Conservation (phyloP, 1,140 invertebrate genomes). For the Pseudachorutes palmiensis region DNA sequence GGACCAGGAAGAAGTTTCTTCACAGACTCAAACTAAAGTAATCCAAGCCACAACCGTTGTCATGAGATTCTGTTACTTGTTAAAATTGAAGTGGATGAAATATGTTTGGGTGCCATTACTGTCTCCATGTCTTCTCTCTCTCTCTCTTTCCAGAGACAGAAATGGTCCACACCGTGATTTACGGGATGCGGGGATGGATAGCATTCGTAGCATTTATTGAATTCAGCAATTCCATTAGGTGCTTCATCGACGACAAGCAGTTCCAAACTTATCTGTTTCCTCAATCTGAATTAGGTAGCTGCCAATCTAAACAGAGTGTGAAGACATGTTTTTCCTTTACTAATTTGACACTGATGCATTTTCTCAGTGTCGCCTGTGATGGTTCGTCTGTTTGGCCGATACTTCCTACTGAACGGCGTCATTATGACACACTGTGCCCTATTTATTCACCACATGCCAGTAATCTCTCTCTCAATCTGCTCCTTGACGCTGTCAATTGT, state of each 20-base stretch:
- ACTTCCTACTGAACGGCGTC: constrained; percentile 32
- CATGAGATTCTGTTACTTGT: too few relatives aligned
- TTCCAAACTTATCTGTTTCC: constrained; percentile 25
- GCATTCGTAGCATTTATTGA: constrained; percentile 38
- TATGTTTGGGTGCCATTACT: background rate
- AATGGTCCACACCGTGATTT: constrained; percentile 38
- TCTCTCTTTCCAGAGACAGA: background rate
- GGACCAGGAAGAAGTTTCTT: too few relatives aligned
- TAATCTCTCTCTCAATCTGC: constrained; percentile 31
- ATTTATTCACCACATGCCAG: constrained; percentile 34
- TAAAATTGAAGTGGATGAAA: background rate
- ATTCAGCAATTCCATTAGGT: constrained; percentile 31
- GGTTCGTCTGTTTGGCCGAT: constrained; percentile 30
- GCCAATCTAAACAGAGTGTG: background rate
- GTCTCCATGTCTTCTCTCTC: background rate
- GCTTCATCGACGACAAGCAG: constrained; percentile 35
- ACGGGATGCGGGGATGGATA: constrained; percentile 36
- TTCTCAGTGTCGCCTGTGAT: constrained; percentile 19
- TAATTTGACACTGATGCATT: background rate
- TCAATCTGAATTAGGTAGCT: constrained; percentile 22
- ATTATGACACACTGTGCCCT: constrained; percentile 36
- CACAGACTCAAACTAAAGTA: too few relatives aligned
- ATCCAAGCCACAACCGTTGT: too few relatives aligned
- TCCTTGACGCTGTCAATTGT: constrained; percentile 29
- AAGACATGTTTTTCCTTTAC: background rate